Evolutionary conservation across 2,113 vertebrate genomes (phyloP), one percentile per base, ranked within the genome.

Genomic region (Dasypus novemcinctus): DNA sequence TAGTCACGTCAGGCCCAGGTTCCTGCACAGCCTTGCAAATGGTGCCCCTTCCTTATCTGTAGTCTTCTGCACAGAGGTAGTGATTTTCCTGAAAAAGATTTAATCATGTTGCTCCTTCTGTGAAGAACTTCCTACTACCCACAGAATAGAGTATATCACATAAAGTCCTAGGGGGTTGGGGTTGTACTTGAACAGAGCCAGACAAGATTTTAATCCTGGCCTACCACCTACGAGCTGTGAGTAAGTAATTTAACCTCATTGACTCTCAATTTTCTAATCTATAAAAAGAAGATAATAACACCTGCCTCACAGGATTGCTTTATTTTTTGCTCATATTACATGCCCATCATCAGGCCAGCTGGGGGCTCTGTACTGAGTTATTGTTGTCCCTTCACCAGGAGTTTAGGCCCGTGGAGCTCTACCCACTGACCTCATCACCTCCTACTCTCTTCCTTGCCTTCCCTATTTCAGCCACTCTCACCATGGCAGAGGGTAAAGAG

Each of bases 71-170:
- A 83, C 75, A 86, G 89, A 75, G 36, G 75, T 59, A 88, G 49
- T 18, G n/a, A 69, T 64, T 87, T 92, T 95, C 74, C 79, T 68
- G 82, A 96, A 93, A 91, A 88, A 96, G 78, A 95, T 82, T 33
- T 87, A 75, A 96, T 87, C 6, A 1, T 91, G 63, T 81, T 91
- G 43, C 38, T 89, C 43, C 57, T 91, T 71, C 49, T 90, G 64
- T 79, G 93, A 91, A 89, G 74, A 68, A 64, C 66, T 94, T 84
- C 90, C 63, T 86, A 20, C 36, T 41, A 78, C 89, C 84, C 63
- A 69, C 86, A 95, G 91, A 90, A 63, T 85, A 93, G 93, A 96
- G 68, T 69, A 82, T 88, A 75, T 93, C 81, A 52, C 7, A 25
- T 68, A 38, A 83, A 61, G 33, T 91, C 57, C 12, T 90, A 63